Conservation (phyloP, 2,797 vertebrate genomes). For the Macropodus opercularis region DNA sequence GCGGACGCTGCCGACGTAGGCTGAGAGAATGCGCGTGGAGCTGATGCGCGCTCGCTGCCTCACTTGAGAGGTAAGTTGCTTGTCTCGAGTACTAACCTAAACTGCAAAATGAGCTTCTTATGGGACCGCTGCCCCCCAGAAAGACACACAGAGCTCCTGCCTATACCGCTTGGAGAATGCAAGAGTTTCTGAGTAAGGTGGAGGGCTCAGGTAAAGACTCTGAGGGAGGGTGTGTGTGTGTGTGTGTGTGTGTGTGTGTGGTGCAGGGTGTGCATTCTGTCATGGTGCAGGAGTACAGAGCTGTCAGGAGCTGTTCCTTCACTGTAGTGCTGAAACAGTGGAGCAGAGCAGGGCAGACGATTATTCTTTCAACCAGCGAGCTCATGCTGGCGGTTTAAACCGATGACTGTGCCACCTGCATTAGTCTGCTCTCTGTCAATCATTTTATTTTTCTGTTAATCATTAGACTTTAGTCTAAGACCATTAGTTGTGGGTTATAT, state of each 20-base stretch:
- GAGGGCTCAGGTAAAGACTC: slow-evolving; percentile 61
- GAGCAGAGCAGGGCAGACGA: neutral
- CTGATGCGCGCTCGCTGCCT: slow-evolving; percentile 35
- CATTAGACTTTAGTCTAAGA: neutral
- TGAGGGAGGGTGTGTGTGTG: slow-evolving; percentile 29
- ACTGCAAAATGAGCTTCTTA: slow-evolving; percentile 13
- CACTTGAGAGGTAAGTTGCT: slow-evolving; percentile 27
- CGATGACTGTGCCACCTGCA: neutral
- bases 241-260: slow-evolving; percentile 26
- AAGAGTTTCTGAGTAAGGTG: slow-evolving; percentile 59
- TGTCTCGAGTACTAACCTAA: slow-evolving; percentile 18
- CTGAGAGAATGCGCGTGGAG: slow-evolving; percentile 21
- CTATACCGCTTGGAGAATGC: slow-evolving; percentile 17
- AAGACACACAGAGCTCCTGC: slow-evolving; percentile 23
- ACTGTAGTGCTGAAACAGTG: slow-evolving; percentile 30
- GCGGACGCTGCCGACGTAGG: slow-evolving; percentile 27
- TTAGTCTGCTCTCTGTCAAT: neutral
- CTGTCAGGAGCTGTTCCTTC: slow-evolving; percentile 42
- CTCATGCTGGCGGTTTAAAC: neutral
- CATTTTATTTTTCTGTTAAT: too few species aligned
- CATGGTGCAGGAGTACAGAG: slow-evolving; percentile 41
- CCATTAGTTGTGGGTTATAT: neutral
- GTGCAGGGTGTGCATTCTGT: slow-evolving; percentile 34
- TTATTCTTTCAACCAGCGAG: neutral
- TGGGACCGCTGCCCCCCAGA: neutral